These are phyloP conservation scores for Osmerus eperlanus DNA, from an alignment of 2,113 vertebrate genomes.

Conservation along the genomic window DNA sequence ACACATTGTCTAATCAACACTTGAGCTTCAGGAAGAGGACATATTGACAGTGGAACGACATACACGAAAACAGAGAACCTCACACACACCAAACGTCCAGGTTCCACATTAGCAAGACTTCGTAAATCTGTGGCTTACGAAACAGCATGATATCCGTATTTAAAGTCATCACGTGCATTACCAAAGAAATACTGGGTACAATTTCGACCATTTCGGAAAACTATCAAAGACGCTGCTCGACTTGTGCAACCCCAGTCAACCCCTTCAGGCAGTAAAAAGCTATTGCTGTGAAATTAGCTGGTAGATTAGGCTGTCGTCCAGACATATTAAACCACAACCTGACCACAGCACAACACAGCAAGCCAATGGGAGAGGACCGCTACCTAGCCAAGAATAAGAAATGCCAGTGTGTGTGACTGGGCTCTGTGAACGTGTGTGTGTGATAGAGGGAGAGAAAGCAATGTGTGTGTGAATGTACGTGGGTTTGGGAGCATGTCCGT, in stretches of 20 bases:
- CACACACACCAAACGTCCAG: background rate
- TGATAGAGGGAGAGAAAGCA: slow-evolving; percentile 13
- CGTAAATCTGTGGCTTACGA: no score
- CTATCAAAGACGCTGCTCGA: slow-evolving; percentile 22
- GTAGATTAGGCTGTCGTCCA: slow-evolving; percentile 4
- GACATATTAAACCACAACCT: background rate
- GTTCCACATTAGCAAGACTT: no score
- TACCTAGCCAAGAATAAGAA: slow-evolving; percentile 5
- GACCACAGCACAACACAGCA: background rate
- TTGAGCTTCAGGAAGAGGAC: no score
- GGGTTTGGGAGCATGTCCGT: background rate
- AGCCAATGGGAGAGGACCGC: background rate
- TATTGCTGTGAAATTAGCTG: background rate
- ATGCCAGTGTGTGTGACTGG: background rate
- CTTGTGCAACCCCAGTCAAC: slow-evolving; percentile 2
- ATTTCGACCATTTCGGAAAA: background rate
- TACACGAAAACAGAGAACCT: background rate
- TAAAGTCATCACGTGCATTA: no score
- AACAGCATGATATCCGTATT: no score
- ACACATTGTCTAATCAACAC: slow-evolving; percentile 34
- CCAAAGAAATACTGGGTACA: background rate
- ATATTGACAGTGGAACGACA: background rate
- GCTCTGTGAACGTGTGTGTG: background rate
- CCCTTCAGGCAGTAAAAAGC: background rate
- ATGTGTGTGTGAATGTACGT: background rate